Conservation (phyloP, 30 jellyfish, hydroid and myxozoan genomes). For the Aurelia coerulea region DNA sequence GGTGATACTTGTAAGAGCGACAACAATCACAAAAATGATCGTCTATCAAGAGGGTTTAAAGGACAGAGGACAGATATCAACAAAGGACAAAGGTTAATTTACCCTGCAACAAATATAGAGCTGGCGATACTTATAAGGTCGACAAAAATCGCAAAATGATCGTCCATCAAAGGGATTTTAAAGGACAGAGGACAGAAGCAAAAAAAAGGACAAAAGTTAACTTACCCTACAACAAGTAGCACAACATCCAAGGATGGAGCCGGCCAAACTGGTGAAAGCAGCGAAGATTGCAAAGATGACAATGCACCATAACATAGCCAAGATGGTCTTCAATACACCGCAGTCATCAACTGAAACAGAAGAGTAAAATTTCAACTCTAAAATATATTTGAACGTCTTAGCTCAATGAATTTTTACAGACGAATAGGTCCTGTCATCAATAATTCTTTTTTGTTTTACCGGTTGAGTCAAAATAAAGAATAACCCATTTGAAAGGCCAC, state of each 20-base stretch:
- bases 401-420: no score
- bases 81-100: neutral
- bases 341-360: slow-evolving; percentile 45
- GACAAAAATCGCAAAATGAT: no score
- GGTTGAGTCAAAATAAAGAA: no score
- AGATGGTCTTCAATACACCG: slow-evolving; percentile 43
- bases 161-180: no score
- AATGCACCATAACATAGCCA: slow-evolving; percentile 37
- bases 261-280: slow-evolving; percentile 68
- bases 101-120: slow-evolving; percentile 79
- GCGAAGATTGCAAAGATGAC: slow-evolving; percentile 68
- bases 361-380: neutral
- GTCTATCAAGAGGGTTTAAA: no score
- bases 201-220: neutral
- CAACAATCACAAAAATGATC: no score
- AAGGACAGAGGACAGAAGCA: no score
- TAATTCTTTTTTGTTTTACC: no score
- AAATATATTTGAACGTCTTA: no score
- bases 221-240: slow-evolving; percentile 82
- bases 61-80: neutral
- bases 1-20: no score
- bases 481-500: no score
- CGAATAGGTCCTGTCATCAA: no score
- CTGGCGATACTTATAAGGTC: slow-evolving; percentile 66
- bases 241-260: slow-evolving; percentile 86